A percentile compares a stretch with the other conserved stretches of the same genome.
Conservation (phyloP, 2,113 vertebrate species). For the Barbus barbus region DNA sequence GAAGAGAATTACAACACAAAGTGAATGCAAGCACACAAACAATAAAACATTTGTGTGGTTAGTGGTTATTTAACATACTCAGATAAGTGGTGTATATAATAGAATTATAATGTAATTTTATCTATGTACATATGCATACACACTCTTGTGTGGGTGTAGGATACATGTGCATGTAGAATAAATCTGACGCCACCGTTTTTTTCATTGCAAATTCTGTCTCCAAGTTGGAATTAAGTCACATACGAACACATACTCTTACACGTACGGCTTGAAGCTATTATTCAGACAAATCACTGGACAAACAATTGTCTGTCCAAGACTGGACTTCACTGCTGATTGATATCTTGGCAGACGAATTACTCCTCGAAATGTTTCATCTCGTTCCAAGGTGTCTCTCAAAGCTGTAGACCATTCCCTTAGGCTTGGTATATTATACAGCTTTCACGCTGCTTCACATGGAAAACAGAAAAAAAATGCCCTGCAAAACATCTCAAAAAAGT, state of each 20-base stretch:
- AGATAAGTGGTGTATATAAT: slow-evolving; percentile 80
- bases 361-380: neutral
- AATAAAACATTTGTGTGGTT: slow-evolving; percentile 73
- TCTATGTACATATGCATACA: slow-evolving; percentile 78
- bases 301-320: slow-evolving; percentile 5
- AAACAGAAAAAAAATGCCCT: neutral
- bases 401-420: slow-evolving; percentile 20
- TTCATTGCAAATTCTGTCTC: slow-evolving; percentile 36
- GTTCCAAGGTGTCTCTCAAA: slow-evolving; percentile 32
- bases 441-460: neutral
- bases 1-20: slow-evolving; percentile 61
- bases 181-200: slow-evolving; percentile 72
- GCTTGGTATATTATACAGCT: slow-evolving; percentile 23
- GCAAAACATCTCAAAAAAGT: slow-evolving; percentile 24
- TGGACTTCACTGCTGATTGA: neutral
- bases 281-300: slow-evolving; percentile 1
- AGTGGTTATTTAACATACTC: slow-evolving; percentile 80
- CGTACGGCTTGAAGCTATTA: slow-evolving; percentile 42
- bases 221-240: slow-evolving; percentile 36
- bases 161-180: slow-evolving; percentile 76
- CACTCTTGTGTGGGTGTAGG: slow-evolving; percentile 69
- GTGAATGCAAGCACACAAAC: slow-evolving; percentile 70
- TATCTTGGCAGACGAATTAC: neutral
- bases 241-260: slow-evolving; percentile 54
- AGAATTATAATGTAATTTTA: slow-evolving; percentile 73